A percentile compares a stretch with the other conserved stretches of the same genome.
These are phyloP conservation scores for Zaprionus capensis DNA, from an alignment of 1,140 invertebrate genomes.

Conservation along the genomic window DNA sequence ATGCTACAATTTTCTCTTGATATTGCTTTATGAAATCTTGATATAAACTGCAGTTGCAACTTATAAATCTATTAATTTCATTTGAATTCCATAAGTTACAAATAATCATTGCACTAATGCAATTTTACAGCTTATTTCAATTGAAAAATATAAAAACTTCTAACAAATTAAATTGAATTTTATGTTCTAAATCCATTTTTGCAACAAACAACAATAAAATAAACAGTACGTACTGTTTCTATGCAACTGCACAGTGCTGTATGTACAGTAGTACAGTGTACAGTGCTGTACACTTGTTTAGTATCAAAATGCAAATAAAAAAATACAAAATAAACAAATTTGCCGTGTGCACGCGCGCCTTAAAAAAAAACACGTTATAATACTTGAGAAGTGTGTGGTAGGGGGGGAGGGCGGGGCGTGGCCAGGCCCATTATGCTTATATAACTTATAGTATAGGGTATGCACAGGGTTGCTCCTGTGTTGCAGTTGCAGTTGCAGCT, in stretches of 20 bases:
- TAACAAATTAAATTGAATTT: background rate
- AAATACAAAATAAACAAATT: constrained; percentile 12
- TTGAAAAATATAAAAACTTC: background rate
- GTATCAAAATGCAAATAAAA: background rate
- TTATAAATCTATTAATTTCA: too few species aligned
- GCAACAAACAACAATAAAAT: background rate
- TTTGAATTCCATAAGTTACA: too few species aligned
- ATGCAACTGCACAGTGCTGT: constrained; percentile 7
- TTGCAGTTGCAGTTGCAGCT: constrained; percentile 9
- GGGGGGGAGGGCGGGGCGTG: constrained; percentile 41
- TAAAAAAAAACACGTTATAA: constrained; percentile 46
- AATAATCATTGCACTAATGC: background rate
- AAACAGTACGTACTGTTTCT: background rate
- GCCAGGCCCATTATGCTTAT: constrained; percentile 42
- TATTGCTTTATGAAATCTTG: too few species aligned
- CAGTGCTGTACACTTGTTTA: background rate
- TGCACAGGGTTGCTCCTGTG: constrained; percentile 8
- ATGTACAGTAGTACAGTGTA: background rate
- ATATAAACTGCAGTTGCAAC: too few species aligned
- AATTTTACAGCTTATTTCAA: background rate
- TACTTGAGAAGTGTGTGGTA: constrained; percentile 63
- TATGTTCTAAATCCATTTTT: background rate
- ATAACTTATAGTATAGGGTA: constrained; percentile 31
- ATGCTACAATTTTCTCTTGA: too few species aligned
- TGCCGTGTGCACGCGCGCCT: background rate